Base-by-base conservation (phyloP, 2,113 vertebrate genomes). In the Mustelus asterias region DNA sequence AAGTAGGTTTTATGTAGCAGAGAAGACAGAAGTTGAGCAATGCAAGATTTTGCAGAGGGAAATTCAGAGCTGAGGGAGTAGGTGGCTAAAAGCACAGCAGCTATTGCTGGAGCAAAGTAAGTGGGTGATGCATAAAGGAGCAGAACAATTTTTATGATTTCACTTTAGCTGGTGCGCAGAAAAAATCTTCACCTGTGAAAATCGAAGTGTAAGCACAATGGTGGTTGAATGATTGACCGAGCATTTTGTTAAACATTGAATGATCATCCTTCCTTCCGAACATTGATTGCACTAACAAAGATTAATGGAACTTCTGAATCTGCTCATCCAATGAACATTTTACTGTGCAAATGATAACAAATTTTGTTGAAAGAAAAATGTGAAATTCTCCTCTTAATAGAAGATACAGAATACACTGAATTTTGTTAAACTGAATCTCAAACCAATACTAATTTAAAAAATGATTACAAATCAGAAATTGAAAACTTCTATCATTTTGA, bases 281-380 rank as follows among this genome's bases (percentile, higher is more conserved):
- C 14, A 67, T 20, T 65, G 60, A 41, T 93, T 65, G 37, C 33
- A 65, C 63, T 93, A n/a, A 65, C 89, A 33, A 65, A n/a, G 26
- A 90, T 63, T 33, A 90, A 90, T 60, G 63, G 18, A 93, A 33
- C 89, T 93, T 33, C 89, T 93, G 48, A 11, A 93, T 13, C 58
- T 33, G 1, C 33, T 93, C 60, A 37, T 37, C 18, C 60, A 93
- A 93, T 37, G n/a, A 83, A 83, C 80, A 83, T 41, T 80, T 80
- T 37, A 13, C 48, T 80, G 33, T 93, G 41, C 89, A 93, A 93
- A 22, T 93, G 16, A n/a, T 63, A 37, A 65, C 63, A 65, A 14
- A 93, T 93, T 89, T 93, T 33, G 89, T 93, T 37, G 60, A 93
- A 67, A 65, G 60, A 67, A 37, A 93, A 65, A 92, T 65, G 33